These are phyloP conservation scores for Taurulus bubalis DNA, from an alignment of 2,113 vertebrate genomes.

Conservation along the genomic window DNA sequence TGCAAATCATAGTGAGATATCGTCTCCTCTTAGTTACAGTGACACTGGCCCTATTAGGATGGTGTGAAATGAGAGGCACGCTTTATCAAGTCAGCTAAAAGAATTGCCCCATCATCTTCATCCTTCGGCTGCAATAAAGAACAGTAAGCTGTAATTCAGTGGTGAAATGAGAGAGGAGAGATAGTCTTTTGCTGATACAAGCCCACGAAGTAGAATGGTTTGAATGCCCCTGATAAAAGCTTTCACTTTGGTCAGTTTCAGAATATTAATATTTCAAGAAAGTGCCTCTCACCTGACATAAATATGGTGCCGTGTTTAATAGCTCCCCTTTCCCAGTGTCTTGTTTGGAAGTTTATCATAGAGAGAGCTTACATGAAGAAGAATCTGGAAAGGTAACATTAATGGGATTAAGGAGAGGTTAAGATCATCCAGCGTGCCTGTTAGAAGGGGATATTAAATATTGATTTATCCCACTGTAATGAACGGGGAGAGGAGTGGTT, in stretches of 20 bases:
- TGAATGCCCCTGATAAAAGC: constrained; percentile 81
- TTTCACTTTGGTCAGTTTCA: constrained; percentile 86
- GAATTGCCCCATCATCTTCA: constrained; percentile 77
- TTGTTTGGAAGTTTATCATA: constrained; percentile 88
- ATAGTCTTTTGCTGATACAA: constrained; percentile 75
- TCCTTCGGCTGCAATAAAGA: constrained; percentile 74
- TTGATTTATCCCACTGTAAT: constrained; percentile 90
- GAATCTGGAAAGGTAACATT: constrained; percentile 90
- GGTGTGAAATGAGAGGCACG: constrained; percentile 64
- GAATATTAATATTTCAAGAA: constrained; percentile 87
- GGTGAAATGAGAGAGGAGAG: constrained; percentile 56
- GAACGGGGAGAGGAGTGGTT: constrained; percentile 85
- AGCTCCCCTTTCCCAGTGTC: constrained; percentile 75
- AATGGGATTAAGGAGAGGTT: constrained; percentile 92
- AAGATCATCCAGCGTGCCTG: constrained; percentile 87
- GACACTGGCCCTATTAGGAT: constrained; percentile 65
- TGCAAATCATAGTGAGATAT: constrained; percentile 65
- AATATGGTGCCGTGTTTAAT: constrained; percentile 84
- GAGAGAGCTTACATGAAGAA: constrained; percentile 83
- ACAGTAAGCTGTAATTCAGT: constrained; percentile 73
- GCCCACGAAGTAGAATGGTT: constrained; percentile 65
- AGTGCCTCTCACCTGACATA: constrained; percentile 85
- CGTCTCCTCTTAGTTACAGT: constrained; percentile 63
- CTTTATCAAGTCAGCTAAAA: constrained; percentile 80
- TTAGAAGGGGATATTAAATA: constrained; percentile 92